phyloP scores from a whole-genome alignment of 2,888 invertebrate genomes.

The Mythimna impura region DNA sequence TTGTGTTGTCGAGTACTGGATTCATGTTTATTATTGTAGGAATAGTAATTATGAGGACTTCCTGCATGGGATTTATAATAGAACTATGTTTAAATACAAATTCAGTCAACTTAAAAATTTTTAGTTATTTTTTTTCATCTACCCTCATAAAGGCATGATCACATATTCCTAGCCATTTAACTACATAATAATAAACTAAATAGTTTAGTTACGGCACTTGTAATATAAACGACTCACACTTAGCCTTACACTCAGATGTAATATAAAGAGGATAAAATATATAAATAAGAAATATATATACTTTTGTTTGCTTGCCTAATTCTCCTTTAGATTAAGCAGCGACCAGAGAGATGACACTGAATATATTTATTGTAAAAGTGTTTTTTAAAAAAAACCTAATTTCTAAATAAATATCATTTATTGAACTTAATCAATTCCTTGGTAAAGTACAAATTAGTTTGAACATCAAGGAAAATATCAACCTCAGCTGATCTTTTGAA shows the following conservation, averaged over 20 bases:
- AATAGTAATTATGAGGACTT: slow-evolving; percentile 30
- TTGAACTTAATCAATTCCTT: background rate
- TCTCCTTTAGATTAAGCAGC: background rate
- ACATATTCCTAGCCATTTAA: slow-evolving; percentile 58
- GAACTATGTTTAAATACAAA: background rate
- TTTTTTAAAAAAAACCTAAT: too few species aligned
- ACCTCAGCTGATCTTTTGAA: too few species aligned
- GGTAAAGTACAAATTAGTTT: background rate
- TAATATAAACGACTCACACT: slow-evolving; percentile 72
- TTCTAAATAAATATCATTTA: too few species aligned
- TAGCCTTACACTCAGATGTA: slow-evolving; percentile 80
- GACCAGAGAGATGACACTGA: background rate
- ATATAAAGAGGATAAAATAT: slow-evolving; percentile 71
- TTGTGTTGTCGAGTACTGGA: slow-evolving; percentile 7
- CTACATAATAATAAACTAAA: slow-evolving; percentile 41
- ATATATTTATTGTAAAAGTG: background rate
- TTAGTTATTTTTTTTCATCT: background rate
- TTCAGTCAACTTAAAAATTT: background rate
- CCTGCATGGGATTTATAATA: slow-evolving; percentile 25
- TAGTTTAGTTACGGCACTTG: slow-evolving; percentile 70
- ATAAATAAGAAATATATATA: slow-evolving; percentile 69
- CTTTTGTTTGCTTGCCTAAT: slow-evolving; percentile 19
- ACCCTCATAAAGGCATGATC: slow-evolving; percentile 24
- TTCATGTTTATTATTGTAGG: slow-evolving; percentile 37
- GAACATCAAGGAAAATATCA: background rate